Evolutionary conservation across 2,888 invertebrate species (phyloP).

Genomic region (Kryphioiulus occultus): DNA sequence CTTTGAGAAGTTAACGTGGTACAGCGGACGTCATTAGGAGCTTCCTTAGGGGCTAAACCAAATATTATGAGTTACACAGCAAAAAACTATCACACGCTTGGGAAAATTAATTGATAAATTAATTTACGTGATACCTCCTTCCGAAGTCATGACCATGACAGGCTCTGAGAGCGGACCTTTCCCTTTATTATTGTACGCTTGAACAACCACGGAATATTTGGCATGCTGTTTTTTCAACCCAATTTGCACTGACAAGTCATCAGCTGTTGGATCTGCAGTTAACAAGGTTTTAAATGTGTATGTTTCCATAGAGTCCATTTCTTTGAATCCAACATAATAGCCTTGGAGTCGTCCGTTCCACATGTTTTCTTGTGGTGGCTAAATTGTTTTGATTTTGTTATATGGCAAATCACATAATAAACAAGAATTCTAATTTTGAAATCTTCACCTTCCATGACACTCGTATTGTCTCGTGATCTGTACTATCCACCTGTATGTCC

Average conservation of each 20-base stretch:
- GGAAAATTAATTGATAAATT: no score
- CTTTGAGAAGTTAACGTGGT: conserved; percentile 93
- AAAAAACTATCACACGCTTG: no score
- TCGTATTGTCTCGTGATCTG: conserved; percentile 46
- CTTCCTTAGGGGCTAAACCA: conserved; percentile 62
- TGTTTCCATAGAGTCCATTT: conserved; percentile 48
- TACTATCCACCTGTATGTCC: conserved; percentile 42
- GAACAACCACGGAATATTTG: conserved; percentile 53
- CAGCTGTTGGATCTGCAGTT: conserved; percentile 50
- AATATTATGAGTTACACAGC: no score
- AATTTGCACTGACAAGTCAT: conserved; percentile 51
- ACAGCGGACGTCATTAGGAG: conserved; percentile 87
- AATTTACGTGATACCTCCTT: conserved; percentile 49
- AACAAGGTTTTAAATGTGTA: conserved; percentile 53
- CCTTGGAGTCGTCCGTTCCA: conserved; percentile 53
- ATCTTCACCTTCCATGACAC: conserved; percentile 60
- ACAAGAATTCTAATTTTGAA: no score
- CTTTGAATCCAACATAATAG: conserved; percentile 54
- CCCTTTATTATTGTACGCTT: conserved; percentile 53
- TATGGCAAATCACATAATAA: background rate
- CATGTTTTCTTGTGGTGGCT: conserved; percentile 51
- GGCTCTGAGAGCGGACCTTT: conserved; percentile 53
- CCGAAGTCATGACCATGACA: conserved; percentile 54
- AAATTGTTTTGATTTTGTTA: background rate
- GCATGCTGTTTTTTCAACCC: conserved; percentile 52